These are phyloP conservation scores for Tragulus kanchil DNA, from an alignment of 2,113 vertebrate genomes.

Conservation along the genomic window DNA sequence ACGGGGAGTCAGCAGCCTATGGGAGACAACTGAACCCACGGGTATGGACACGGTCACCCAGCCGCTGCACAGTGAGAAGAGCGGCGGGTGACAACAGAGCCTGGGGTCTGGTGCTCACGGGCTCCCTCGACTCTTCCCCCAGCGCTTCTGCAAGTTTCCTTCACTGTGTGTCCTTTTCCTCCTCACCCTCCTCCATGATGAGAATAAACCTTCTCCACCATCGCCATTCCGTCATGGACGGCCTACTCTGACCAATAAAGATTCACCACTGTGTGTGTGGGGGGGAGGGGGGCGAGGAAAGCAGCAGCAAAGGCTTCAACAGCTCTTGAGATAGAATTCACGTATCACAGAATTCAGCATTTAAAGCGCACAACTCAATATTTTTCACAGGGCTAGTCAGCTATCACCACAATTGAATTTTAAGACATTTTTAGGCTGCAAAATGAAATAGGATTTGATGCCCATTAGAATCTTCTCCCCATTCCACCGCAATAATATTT, in stretches of 20 bases:
- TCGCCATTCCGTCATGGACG: neutral
- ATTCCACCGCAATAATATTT: neutral
- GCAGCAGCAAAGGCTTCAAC: neutral
- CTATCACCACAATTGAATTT: neutral
- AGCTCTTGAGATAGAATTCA: slow-evolving; percentile 38
- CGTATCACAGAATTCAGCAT: neutral
- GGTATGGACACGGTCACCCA: too few species aligned
- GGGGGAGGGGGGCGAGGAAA: neutral
- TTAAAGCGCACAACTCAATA: neutral
- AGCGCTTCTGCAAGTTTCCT: neutral
- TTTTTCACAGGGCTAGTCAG: slow-evolving; percentile 27
- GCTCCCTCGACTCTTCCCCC: neutral
- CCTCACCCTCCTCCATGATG: neutral
- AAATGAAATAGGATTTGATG: neutral
- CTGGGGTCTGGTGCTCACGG: neutral
- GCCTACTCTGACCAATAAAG: neutral
- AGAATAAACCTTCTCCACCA: neutral
- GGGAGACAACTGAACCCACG: neutral
- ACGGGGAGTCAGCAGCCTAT: neutral
- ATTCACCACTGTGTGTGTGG: neutral
- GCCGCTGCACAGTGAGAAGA: neutral
- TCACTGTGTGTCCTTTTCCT: neutral
- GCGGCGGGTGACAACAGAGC: neutral
- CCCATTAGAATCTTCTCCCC: neutral
- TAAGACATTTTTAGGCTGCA: neutral